phyloP scores from a whole-genome alignment of 2,113 vertebrate species.

The Symphodus melops region DNA sequence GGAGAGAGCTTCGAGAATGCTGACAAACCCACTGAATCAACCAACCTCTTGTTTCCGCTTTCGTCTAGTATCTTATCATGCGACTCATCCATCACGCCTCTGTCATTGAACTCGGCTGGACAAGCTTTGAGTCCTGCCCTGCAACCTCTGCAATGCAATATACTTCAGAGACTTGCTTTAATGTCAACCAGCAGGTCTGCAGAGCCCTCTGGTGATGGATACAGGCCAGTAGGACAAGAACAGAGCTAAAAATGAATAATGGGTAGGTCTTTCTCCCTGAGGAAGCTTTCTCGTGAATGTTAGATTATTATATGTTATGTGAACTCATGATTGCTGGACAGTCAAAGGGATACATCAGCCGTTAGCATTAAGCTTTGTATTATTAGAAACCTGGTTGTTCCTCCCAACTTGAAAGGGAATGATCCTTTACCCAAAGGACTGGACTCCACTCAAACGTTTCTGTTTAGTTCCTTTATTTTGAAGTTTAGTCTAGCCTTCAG shows the following conservation, averaged over 20 bases:
- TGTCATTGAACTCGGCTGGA: neutral
- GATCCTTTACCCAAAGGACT: too few species aligned
- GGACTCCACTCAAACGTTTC: too few species aligned
- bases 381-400: too few species aligned
- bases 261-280: too few species aligned
- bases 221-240: conserved; percentile 64
- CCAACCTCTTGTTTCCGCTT: conserved; percentile 8
- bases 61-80: neutral
- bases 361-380: too few species aligned
- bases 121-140: neutral
- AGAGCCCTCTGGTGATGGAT: conserved; percentile 62
- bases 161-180: neutral
- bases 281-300: too few species aligned
- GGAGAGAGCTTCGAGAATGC: conserved; percentile 52
- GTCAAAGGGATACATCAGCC: too few species aligned
- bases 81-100: neutral
- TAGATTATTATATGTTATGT: too few species aligned
- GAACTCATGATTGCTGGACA: too few species aligned
- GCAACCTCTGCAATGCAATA: neutral
- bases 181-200: conserved; percentile 1
- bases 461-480: too few species aligned
- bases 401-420: too few species aligned
- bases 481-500: too few species aligned
- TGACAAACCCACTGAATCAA: neutral
- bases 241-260: conserved; percentile 7